Conservation (phyloP, 1,140 invertebrate genomes). For the Micrasema longulum region DNA sequence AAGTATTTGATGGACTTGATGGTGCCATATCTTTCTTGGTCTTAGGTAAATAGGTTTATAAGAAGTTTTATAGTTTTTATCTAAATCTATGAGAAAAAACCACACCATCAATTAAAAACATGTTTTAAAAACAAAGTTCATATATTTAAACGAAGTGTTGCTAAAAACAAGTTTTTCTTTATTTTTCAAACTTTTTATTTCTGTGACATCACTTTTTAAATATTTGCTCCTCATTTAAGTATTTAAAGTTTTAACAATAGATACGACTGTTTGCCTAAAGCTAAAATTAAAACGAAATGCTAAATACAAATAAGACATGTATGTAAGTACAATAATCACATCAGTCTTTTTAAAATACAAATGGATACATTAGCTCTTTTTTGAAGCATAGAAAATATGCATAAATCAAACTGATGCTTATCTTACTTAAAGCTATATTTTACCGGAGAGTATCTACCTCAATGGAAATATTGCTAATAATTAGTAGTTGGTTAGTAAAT, state of each 20-base stretch:
- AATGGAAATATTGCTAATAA: conserved; percentile 37
- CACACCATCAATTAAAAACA: no score
- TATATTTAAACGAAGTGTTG: no score
- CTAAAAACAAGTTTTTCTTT: no score
- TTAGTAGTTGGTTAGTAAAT: conserved; percentile 1
- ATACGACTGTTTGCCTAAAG: not conserved
- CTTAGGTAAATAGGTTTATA: no score
- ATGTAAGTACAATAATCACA: conserved; percentile 24
- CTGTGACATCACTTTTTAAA: no score
- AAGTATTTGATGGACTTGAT: no score
- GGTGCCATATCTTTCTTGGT: no score
- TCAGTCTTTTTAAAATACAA: conserved; percentile 33
- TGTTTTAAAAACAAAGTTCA: no score
- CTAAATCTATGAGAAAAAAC: no score
- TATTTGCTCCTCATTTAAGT: no score
- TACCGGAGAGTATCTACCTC: conserved; percentile 43
- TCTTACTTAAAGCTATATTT: conserved; percentile 46
- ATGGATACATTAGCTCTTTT: conserved; percentile 7
- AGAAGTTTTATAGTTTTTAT: no score
- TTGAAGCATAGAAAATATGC: conserved; percentile 16
- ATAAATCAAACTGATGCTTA: not conserved
- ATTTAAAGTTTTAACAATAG: not conserved
- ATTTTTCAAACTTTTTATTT: no score
- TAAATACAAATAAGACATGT: conserved; percentile 1
- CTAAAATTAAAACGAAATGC: not conserved